Percentiles rank a stretch among this genome's conserved stretches.
Evolutionary conservation across 2,888 invertebrate species (phyloP).

Genomic region (Aquatica leii): DNA sequence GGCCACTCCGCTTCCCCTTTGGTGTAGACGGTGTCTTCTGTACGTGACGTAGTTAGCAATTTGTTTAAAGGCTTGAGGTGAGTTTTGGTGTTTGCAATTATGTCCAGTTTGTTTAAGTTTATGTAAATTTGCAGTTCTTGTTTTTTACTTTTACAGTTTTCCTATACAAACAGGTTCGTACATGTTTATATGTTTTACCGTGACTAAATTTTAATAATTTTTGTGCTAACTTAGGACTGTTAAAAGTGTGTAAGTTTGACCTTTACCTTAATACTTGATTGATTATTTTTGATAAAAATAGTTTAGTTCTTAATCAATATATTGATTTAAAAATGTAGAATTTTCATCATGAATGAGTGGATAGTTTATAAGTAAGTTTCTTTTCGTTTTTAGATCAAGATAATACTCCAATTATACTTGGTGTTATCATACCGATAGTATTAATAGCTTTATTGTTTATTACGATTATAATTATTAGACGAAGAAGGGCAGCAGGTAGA

Average conservation of each 20-base stretch:
- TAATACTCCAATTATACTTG: conserved; percentile 83
- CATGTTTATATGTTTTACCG: background rate
- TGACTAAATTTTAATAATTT: background rate
- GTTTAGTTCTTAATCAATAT: conserved; percentile 26
- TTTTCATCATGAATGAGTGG: background rate
- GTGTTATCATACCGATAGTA: conserved; percentile 75
- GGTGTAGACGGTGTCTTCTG: no score
- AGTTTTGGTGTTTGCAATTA: no score
- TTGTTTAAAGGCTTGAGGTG: no score
- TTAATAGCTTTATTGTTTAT: conserved; percentile 69
- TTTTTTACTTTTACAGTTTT: conserved; percentile 88
- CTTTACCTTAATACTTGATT: conserved; percentile 19
- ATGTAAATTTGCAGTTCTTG: no score
- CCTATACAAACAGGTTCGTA: conserved; percentile 85
- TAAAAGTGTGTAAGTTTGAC: conserved; percentile 45
- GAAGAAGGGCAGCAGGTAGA: conserved; percentile 69
- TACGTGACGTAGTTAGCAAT: no score
- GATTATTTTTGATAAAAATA: conserved; percentile 25
- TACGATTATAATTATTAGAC: conserved; percentile 68
- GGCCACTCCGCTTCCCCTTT: no score
- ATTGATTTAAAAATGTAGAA: conserved; percentile 16
- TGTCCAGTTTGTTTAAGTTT: no score
- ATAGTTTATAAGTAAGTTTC: no score
- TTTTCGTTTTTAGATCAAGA: conserved; percentile 77
- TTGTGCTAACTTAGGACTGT: conserved; percentile 43